Evolutionary conservation across 2,113 vertebrate genomes (phyloP), one percentile per base, ranked within the genome.

Genomic region (Rana temporaria): DNA sequence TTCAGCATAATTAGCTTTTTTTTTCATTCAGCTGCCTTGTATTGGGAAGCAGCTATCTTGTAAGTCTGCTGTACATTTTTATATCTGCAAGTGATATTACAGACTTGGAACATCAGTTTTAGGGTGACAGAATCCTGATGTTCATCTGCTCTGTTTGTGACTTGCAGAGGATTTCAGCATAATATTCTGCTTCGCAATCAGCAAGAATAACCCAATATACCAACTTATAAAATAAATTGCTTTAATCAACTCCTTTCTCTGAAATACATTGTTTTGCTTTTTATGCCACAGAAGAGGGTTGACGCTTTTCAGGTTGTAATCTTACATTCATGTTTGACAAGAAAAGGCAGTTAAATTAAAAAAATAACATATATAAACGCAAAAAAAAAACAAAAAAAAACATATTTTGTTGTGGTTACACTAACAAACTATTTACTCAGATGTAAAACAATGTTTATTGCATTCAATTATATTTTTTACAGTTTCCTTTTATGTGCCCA

Each of bases 1-100:
- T 91, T 91, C 90, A 87, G 86, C 85, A 88, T 91, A 90, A 91
- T 91, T 91, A 89, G 88, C 86, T 91, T 89, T 89, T 90, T 89
- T 90, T 91, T 92, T 90, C 84, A 89, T 91, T 90, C 89, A 87
- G 88, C 89, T 90, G 84, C 87, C 87, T 86, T 91, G 85, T 85
- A 90, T 62, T 84, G 88, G 86, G 86, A 87, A 88, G 90, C 88
- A 90, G 90, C 90, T 66, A 85, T 81, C 81, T 83, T 75, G 81
- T 68, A 83, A 64, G 81, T 88, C 87, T 90, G 82, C 88, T 87
- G 89, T 90, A 85, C 88, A 91, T 89, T 86, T 91, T 90, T 88
- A 83, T 83, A 88, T 83, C 86, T 88, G 85, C 91, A 88, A 87
- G 88, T 88, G 88, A 91, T 91, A 85, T 88, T 88, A 87, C 86